Conservation (phyloP, 1,140 invertebrate genomes). For the Penaeus vannamei region DNA sequence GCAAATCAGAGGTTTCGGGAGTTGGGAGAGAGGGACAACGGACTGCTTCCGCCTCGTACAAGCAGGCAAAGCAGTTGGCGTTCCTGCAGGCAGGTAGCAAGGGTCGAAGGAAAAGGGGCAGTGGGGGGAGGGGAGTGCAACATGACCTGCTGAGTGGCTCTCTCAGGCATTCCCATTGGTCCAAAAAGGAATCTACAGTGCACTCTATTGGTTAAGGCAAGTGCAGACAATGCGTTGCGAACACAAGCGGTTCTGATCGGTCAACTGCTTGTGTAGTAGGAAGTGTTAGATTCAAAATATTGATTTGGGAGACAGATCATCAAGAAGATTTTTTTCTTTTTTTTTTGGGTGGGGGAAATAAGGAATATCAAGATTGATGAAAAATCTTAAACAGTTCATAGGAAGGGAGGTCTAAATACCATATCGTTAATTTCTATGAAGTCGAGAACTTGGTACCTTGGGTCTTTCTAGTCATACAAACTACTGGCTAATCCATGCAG, state of each 20-base stretch:
- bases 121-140: too few species aligned
- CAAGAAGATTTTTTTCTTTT: slow-evolving; percentile 53
- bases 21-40: too few species aligned
- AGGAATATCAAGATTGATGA: slow-evolving; percentile 60
- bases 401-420: slow-evolving; percentile 53
- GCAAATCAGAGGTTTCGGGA: too few species aligned
- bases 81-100: neutral
- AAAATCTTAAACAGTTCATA: slow-evolving; percentile 56
- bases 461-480: slow-evolving; percentile 46
- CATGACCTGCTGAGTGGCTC: neutral
- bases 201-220: slow-evolving; percentile 60
- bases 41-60: slow-evolving; percentile 17
- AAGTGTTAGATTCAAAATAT: slow-evolving; percentile 49
- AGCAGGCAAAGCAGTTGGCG: neutral
- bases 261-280: slow-evolving; percentile 62
- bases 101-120: too few species aligned
- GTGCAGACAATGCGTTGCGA: slow-evolving; percentile 47
- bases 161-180: slow-evolving; percentile 36
- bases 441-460: slow-evolving; percentile 42
- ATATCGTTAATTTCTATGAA: slow-evolving; percentile 47
- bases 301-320: slow-evolving; percentile 60
- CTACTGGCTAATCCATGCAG: slow-evolving; percentile 49
- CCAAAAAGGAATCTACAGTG: slow-evolving; percentile 46
- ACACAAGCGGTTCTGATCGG: slow-evolving; percentile 59
- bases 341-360: slow-evolving; percentile 34